Conservation (phyloP, 2,888 invertebrate genomes). For the Troglohyphantes excavatus region DNA sequence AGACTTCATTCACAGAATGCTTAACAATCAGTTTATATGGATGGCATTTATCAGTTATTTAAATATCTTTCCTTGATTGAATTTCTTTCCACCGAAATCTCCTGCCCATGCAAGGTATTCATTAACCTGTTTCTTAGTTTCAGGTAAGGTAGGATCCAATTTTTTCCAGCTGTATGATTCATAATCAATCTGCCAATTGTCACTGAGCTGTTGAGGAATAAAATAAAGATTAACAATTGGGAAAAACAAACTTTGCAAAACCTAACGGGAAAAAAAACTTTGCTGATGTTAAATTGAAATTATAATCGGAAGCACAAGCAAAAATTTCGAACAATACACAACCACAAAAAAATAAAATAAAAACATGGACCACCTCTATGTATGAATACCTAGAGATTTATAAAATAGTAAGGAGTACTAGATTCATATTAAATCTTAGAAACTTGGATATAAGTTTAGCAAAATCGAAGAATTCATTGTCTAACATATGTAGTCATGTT, state of each 20-base stretch:
- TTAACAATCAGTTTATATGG: constrained; percentile 12
- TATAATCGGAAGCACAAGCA: too few species aligned
- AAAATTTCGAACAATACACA: neutral
- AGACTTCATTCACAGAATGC: constrained; percentile 59
- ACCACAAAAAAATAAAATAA: constrained; percentile 58
- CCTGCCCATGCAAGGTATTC: constrained; percentile 96
- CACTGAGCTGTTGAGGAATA: constrained; percentile 86
- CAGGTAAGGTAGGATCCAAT: constrained; percentile 89
- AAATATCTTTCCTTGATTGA: constrained; percentile 99
- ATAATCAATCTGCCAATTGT: constrained; percentile 98
- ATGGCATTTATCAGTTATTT: constrained; percentile 87
- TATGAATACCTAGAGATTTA: too few species aligned
- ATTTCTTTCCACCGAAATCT: constrained; percentile 93
- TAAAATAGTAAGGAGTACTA: too few species aligned
- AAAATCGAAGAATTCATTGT: too few species aligned
- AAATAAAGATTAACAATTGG: neutral
- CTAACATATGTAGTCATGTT: too few species aligned
- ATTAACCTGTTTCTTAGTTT: constrained; percentile 92
- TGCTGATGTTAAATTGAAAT: too few species aligned
- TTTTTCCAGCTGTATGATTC: constrained; percentile 98
- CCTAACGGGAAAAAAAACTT: too few species aligned
- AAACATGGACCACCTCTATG: too few species aligned
- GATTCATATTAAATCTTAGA: too few species aligned
- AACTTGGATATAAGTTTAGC: too few species aligned
- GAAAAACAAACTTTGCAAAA: too few species aligned